Evolutionary conservation across 2,888 invertebrate genomes (phyloP).

Genomic region (Xylota segnis): DNA sequence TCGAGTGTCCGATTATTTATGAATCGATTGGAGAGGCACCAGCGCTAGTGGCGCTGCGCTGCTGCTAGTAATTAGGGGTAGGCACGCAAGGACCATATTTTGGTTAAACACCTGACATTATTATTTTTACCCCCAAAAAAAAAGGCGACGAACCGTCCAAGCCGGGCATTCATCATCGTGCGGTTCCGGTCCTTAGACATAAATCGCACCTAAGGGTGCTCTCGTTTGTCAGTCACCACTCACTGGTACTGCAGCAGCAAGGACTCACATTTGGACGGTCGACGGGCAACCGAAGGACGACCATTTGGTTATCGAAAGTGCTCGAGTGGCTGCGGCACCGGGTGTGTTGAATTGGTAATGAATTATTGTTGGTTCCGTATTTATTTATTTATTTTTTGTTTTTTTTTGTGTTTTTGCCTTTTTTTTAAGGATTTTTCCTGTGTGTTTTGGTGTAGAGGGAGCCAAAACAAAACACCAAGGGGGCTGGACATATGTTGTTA

Average conservation of each 20-base stretch:
- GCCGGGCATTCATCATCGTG: constrained; percentile 69
- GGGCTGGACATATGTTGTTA: constrained; percentile 72
- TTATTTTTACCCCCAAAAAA: constrained; percentile 16
- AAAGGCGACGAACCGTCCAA: neutral
- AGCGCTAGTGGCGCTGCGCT: constrained; percentile 41
- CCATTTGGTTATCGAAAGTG: constrained; percentile 60
- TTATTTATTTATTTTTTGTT: constrained; percentile 22
- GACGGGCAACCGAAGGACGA: neutral
- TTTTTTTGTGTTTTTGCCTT: constrained; percentile 26
- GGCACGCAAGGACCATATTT: constrained; percentile 75
- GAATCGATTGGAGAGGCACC: constrained; percentile 69
- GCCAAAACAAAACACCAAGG: constrained; percentile 36
- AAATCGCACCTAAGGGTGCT: constrained; percentile 75
- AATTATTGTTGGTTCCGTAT: constrained; percentile 69
- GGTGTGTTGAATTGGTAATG: constrained; percentile 74
- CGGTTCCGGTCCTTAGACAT: constrained; percentile 75
- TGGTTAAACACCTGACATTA: constrained; percentile 74
- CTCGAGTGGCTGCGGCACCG: constrained; percentile 44
- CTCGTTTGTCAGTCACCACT: constrained; percentile 62
- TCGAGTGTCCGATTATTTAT: constrained; percentile 71
- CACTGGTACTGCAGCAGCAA: no score
- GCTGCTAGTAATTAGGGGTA: constrained; percentile 62
- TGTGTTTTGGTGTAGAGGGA: neutral
- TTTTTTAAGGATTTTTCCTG: constrained; percentile 49
- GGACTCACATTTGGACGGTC: neutral